Conservation (phyloP, 1,140 invertebrate genomes). For the Procambarus clarkii region DNA sequence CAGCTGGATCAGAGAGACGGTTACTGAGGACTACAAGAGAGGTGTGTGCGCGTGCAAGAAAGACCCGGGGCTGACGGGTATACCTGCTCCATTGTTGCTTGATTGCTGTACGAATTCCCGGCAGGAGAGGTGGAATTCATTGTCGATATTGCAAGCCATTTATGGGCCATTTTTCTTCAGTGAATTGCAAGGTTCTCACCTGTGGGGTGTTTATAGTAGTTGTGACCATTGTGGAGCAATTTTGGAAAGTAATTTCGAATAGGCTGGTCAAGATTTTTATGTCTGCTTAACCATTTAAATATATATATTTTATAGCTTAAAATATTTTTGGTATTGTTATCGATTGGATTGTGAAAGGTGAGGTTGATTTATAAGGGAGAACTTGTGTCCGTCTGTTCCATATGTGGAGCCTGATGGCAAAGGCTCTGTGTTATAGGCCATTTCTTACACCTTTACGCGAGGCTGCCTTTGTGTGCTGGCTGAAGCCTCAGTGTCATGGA, state of each 20-base stretch:
- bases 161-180: not conserved
- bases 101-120: not conserved
- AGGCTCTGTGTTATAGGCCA: slow-evolving; percentile 9
- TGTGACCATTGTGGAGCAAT: not conserved
- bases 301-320: not conserved
- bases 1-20: too few species aligned
- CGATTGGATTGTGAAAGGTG: not conserved
- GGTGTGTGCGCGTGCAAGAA: not conserved
- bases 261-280: not conserved
- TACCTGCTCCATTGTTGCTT: not conserved
- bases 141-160: slow-evolving; percentile 7
- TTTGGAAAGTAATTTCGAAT: not conserved
- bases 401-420: slow-evolving; percentile 4
- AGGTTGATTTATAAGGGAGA: not conserved
- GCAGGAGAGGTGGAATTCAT: not conserved
- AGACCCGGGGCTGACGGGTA: not conserved
- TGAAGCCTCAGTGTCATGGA: not conserved
- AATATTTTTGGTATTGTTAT: not conserved
- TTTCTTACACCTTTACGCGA: slow-evolving; percentile 25
- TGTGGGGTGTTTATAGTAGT: not conserved
- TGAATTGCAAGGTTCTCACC: not conserved
- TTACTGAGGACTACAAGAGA: too few species aligned
- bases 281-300: not conserved
- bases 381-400: not conserved
- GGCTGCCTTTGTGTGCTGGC: not conserved